Evolutionary conservation across 35 echinoderm and acorn worm genomes (phyloP).

Genomic region (Acanthaster planci): DNA sequence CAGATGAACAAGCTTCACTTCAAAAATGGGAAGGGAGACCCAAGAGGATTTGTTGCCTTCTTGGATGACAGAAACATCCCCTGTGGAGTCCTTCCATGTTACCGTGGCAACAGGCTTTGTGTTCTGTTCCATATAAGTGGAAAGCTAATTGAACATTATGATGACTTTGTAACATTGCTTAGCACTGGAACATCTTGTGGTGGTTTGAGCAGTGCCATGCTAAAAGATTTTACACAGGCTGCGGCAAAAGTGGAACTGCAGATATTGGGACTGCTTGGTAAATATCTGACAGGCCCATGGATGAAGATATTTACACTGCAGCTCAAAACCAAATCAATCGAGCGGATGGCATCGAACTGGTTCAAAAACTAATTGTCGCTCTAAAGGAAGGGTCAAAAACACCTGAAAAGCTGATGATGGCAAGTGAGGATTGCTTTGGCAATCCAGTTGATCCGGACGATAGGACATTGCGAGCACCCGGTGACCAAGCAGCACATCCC

Average conservation of each 20-base stretch:
- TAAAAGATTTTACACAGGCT: conserved; percentile 24
- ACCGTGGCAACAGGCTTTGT: conserved; percentile 45
- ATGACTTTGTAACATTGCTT: not conserved
- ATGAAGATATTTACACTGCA: conserved; percentile 39
- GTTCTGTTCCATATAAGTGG: conserved; percentile 44
- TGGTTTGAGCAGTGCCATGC: not conserved
- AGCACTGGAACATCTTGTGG: conserved; percentile 32
- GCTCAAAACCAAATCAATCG: not conserved
- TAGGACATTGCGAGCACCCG: too few relatives aligned
- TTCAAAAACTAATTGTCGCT: not conserved
- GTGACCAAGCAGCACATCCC: too few relatives aligned
- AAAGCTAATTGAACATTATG: conserved; percentile 43
- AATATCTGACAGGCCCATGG: conserved; percentile 45
- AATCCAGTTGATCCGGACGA: too few relatives aligned
- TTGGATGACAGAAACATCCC: conserved; percentile 38
- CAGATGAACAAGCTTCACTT: conserved; percentile 51
- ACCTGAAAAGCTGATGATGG: not conserved
- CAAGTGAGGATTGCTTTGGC: conserved; percentile 27
- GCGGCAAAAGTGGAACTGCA: conserved; percentile 24
- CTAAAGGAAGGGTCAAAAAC: conserved; percentile 12
- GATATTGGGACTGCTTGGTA: conserved; percentile 35
- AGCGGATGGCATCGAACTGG: conserved; percentile 35
- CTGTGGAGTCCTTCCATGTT: conserved; percentile 33
- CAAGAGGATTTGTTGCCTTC: conserved; percentile 35
- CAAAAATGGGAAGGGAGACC: conserved; percentile 66